phyloP scores from a whole-genome alignment of 2,113 vertebrate species.

The Brachyhypopomus gauderio region DNA sequence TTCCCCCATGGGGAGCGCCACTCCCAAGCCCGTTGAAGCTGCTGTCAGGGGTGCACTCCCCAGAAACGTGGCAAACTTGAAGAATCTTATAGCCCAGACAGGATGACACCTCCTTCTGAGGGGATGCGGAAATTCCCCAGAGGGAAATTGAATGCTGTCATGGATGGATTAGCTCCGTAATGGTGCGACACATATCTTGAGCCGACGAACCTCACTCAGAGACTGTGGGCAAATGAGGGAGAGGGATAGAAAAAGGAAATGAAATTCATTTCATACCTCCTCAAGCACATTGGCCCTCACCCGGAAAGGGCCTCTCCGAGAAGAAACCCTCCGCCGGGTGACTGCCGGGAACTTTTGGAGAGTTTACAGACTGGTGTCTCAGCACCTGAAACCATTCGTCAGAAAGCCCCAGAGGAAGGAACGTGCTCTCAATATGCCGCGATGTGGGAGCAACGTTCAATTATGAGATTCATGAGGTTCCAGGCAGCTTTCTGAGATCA shows the following conservation, averaged over 20 bases:
- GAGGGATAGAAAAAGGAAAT: conserved; percentile 91
- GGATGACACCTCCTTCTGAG: conserved; percentile 80
- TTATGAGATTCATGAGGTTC: conserved; percentile 53
- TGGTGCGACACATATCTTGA: conserved; percentile 94
- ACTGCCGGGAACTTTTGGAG: conserved; percentile 40
- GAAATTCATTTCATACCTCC: conserved; percentile 99
- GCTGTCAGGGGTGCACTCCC: conserved; percentile 80
- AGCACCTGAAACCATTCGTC: conserved; percentile 40
- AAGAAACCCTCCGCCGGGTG: conserved; percentile 14
- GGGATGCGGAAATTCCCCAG: conserved; percentile 80
- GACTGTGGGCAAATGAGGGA: conserved; percentile 86
- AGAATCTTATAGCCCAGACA: conserved; percentile 85
- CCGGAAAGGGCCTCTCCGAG: conserved; percentile 38
- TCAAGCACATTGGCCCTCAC: conserved; percentile 83
- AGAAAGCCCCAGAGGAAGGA: conserved; percentile 21
- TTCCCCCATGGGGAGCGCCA: conserved; percentile 54
- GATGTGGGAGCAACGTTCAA: conserved; percentile 31
- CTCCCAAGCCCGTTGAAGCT: conserved; percentile 63
- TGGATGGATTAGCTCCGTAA: conserved; percentile 99
- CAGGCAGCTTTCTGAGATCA: conserved; percentile 44
- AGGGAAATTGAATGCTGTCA: conserved; percentile 99
- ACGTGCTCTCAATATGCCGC: conserved; percentile 42
- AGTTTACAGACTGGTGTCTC: conserved; percentile 32
- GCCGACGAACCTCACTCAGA: conserved; percentile 90
- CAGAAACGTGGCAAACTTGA: conserved; percentile 74